Evolutionary conservation across 2,113 vertebrate genomes (phyloP).

Genomic region (Dicaeum eximium): DNA sequence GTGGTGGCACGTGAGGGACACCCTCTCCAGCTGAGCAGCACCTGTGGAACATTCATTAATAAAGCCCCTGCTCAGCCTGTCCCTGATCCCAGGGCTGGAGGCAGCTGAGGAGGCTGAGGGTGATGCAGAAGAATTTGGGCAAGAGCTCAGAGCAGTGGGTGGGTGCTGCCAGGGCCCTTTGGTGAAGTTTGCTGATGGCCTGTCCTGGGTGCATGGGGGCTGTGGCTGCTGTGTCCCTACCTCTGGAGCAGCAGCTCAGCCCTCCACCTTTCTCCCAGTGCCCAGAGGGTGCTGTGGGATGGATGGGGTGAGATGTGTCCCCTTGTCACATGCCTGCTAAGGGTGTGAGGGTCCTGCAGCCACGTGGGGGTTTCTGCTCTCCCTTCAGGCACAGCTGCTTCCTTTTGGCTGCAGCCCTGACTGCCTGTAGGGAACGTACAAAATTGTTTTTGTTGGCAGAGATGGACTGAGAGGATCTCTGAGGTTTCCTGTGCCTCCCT

Average conservation of each 20-base stretch:
- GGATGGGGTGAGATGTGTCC: background rate
- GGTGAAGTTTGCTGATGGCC: background rate
- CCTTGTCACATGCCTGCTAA: fast-evolving
- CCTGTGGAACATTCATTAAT: background rate
- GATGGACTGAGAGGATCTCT: background rate
- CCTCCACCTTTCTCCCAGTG: fast-evolving
- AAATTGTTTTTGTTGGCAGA: background rate
- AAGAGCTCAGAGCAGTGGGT: background rate
- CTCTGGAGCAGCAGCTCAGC: background rate
- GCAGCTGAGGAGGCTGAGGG: background rate
- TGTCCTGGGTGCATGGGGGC: fast-evolving
- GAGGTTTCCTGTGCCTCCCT: background rate
- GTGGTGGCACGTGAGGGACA: background rate
- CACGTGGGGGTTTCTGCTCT: background rate
- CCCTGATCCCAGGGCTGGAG: no score
- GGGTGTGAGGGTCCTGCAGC: fast-evolving
- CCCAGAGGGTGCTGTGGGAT: background rate
- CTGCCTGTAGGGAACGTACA: fast-evolving
- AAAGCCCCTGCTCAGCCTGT: background rate
- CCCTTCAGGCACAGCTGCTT: background rate
- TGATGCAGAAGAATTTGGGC: fast-evolving
- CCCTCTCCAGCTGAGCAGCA: background rate
- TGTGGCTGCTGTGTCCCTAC: fast-evolving
- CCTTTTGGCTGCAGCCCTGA: background rate
- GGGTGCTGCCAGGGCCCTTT: background rate